These are phyloP conservation scores for Squalus acanthias DNA, from an alignment of 2,797 vertebrate species.

Conservation along the genomic window DNA sequence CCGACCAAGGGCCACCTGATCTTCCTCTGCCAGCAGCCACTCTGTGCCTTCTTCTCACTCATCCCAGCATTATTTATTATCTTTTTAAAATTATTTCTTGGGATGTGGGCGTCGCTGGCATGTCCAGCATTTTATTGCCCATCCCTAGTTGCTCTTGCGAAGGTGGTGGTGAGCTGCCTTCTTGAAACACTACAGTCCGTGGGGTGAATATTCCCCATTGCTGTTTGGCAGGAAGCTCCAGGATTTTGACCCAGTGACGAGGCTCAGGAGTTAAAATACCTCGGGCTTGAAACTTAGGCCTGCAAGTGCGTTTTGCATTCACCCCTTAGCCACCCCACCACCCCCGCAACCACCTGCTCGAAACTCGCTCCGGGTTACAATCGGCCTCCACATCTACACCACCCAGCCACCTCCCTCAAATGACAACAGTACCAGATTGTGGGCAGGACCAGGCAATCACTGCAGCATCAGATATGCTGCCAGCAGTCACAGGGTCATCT, in stretches of 20 bases:
- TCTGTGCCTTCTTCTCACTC: background rate
- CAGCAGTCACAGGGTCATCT: background rate
- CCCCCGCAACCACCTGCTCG: too few relatives aligned
- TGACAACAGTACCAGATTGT: background rate
- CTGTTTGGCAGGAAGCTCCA: background rate
- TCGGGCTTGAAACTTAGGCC: background rate
- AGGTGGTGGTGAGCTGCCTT: background rate
- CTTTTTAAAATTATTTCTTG: background rate
- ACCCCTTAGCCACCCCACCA: background rate
- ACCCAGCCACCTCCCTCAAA: background rate
- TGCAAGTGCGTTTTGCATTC: background rate
- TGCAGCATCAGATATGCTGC: background rate
- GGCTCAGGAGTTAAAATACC: background rate
- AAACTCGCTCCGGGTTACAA: background rate
- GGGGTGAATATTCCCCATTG: background rate
- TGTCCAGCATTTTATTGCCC: background rate
- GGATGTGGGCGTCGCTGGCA: background rate
- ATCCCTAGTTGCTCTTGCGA: background rate
- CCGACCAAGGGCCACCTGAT: too few relatives aligned
- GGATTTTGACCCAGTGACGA: background rate
- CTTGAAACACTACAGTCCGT: background rate
- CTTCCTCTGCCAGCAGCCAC: background rate
- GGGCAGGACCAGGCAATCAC: background rate
- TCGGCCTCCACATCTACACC: background rate
- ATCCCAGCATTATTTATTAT: background rate